Base-by-base conservation (phyloP, 1,140 invertebrate genomes). In the Lordiphosa clarofinis region DNA sequence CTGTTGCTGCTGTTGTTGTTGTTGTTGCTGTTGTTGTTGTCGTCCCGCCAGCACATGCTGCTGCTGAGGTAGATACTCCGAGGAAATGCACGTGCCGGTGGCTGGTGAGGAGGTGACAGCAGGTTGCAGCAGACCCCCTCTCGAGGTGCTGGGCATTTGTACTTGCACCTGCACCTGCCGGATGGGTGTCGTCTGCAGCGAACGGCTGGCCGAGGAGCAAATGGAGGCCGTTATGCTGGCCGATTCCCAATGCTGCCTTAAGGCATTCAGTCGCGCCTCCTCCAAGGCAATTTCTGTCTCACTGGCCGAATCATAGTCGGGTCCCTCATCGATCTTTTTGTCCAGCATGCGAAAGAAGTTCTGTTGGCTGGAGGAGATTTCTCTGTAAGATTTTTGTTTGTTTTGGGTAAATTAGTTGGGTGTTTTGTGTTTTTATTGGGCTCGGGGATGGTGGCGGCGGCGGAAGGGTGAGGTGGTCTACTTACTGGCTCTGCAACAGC, bases 311-410 rank as follows among this genome's bases (percentile, higher is more conserved):
- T 94, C 93, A 73, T 94, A 94, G 70, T 94, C 94, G 48, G 92
- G 93, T 56, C 94, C 94, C 93, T 93, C 94, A 90, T 96, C 94
- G 87, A 96, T 96, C 91, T 96, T 97, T 86, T 96, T 95, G 86
- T 96, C 95, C 66, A 97, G 91, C 94, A 96, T 96, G 88, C 93
- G 94, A 91, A 97, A 97, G 90, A 97, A 97, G 84, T 96, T 95
- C 78, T 95, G 92, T 89, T 96, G 95, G 89, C 95, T 96, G 56
- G 92, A 92, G 43, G 95, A 96, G 87, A 96, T 92, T 90, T 96
- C 94, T 88, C 94, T 96, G 92, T 11, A 93, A 94, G 71, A 56
- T 60, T 59, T 60, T 67, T 61, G 49, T 67, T 64, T 58, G 44
- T 52, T 42, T 7, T 46, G 36, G 36, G 39, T 11, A 31, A 21